Base-by-base conservation (phyloP, 2,797 vertebrate genomes). In the Nyctalus aviator region DNA sequence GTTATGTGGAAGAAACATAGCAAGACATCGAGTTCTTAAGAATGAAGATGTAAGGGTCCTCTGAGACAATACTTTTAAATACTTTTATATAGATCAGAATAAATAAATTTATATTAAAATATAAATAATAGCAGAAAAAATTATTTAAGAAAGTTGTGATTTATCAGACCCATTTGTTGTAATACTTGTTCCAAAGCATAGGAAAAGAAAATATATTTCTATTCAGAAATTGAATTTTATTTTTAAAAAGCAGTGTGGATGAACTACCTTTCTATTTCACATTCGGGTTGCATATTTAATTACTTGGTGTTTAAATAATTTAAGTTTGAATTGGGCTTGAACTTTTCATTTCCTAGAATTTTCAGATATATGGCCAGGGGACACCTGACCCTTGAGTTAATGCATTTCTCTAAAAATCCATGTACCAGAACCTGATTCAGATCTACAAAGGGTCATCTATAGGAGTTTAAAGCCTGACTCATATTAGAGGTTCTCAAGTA, bases 281-380 rank as follows among this genome's bases (percentile, higher is more conserved):
- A 78, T 69, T 91, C 53, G 90, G 50, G 77, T 3, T 88, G 5
- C 48, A 92, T 84, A 82, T 46, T 78, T 84, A 88, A 79, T 94
- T 94, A 75, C 59, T 89, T 94, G 69, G 81, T 44, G 3, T 85
- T 57, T 85, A 94, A 96, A 90, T 91, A 93, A 90, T 96, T 95
- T 85, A 93, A 88, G 57, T 25, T 78, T 41, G 23, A 94, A 90
- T 64, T 88, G 78, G 18, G 83, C 75, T 86, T 84, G 46, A 90
- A 93, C 59, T 90, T 97, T 95, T 94, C 68, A 92, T 92, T 94
- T 96, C 73, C 53, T 91, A 75, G 48, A 94, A 94, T 41, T 94
- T 90, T 66, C 32, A 96, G 53, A 57, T 90, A 48, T 32, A 82
- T 53, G 20, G 4, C 25, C 68, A 91, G 64, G 37, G 20, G 48